Base-by-base conservation (phyloP, 2,113 vertebrate species). In the Pteropus alecto region DNA sequence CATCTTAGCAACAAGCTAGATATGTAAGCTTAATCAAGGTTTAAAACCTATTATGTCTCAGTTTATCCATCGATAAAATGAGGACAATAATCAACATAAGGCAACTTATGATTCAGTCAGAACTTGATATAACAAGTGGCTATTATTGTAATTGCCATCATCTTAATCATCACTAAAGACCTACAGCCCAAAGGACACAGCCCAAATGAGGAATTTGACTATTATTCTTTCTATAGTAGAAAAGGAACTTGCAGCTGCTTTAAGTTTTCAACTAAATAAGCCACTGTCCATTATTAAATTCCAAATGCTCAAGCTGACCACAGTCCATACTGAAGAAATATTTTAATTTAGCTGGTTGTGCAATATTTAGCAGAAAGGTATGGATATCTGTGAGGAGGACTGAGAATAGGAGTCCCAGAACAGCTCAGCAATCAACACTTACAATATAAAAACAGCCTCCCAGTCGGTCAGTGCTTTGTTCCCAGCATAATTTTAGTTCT, bases 231-330 rank as follows among this genome's bases (percentile, higher is more conserved):
- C 56, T 79, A 86, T 60, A 93, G 48, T 87, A 81, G 54, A 21
- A 12, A 94, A 97, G 6, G 2, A 58, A 73, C 9, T 82, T 58
- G 73, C 93, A 98, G 97, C 95, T 98, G 97, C 97, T 87, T 13
- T 56, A 54, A 65, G 85, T 94, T 93, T 97, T 97, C 97, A 97
- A 95, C 90, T 98, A 97, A 93, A 97, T 54, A 94, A 83, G 85
- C 60, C 87, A 65, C 35, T 92, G 78, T 67, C 51, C 67, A n/a
- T 58, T 90, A 93, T 95, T 94, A 97, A 96, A 97, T 97, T 97
- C 95, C 94, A 79, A 87, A 94, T 96, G 56, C 58, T 85, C 65
- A 70, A 94, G 60, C 33, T 87, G 87, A 96, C 95, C 93, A 54
- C 10, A 83, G 38, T 91, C 74, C 78, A 48, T 30, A 68, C 87